Percentiles rank a stretch among this genome's conserved stretches.
Conservation (phyloP, 2,113 vertebrate species). For the Euleptes europaea region DNA sequence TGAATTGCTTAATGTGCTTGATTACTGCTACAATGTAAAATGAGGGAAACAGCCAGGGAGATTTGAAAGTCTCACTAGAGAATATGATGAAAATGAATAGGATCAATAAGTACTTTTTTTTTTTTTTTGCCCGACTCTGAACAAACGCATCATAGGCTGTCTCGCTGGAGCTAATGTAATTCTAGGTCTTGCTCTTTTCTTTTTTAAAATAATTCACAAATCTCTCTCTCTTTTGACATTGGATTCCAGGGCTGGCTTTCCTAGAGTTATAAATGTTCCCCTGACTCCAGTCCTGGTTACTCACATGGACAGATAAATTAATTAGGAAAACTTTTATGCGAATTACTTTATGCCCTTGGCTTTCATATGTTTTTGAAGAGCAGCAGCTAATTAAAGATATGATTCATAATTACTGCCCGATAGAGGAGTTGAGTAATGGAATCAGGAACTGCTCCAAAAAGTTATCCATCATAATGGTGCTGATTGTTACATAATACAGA, state of each 20-base stretch:
- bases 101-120: constrained; percentile 81
- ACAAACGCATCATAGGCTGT: constrained; percentile 68
- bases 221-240: constrained; percentile 82
- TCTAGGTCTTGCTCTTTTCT: constrained; percentile 78
- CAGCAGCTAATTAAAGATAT: constrained; percentile 90
- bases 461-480: constrained; percentile 83
- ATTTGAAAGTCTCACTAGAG: constrained; percentile 85
- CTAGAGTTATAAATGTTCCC: constrained; percentile 89
- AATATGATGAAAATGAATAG: constrained; percentile 85
- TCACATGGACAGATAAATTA: constrained; percentile 92
- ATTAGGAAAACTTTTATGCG: constrained; percentile 93
- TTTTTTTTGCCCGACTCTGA: constrained; percentile 78
- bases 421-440: constrained; percentile 84
- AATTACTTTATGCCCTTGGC: constrained; percentile 93
- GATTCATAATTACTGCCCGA: constrained; percentile 89
- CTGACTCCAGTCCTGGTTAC: constrained; percentile 85
- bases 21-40: constrained; percentile 85
- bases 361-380: constrained; percentile 88
- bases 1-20: constrained; percentile 89
- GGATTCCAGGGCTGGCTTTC: constrained; percentile 81
- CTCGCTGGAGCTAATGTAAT: constrained; percentile 79
- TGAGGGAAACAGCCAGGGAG: constrained; percentile 82
- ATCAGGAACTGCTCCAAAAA: constrained; percentile 87
- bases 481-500: constrained; percentile 87
- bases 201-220: constrained; percentile 78